Conservation (phyloP, 2,113 vertebrate species). For the Cyprinus carpio region DNA sequence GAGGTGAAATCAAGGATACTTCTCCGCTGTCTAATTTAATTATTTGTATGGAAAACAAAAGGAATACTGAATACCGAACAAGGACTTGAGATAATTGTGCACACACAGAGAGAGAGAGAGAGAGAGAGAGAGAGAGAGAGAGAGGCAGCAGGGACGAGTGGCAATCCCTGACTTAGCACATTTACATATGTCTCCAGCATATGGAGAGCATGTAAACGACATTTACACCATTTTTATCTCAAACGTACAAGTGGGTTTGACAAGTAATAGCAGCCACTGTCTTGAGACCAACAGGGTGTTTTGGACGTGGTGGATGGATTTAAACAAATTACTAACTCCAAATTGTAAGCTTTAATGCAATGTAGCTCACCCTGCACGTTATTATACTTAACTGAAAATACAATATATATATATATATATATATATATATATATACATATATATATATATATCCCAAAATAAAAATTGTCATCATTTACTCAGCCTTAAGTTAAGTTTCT, state of each 20-base stretch:
- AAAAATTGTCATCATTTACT: too few species aligned
- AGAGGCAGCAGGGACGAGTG: slow-evolving; percentile 44
- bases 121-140: background rate
- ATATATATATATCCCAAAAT: too few species aligned
- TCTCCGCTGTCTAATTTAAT: slow-evolving; percentile 52
- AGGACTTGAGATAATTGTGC: slow-evolving; percentile 53
- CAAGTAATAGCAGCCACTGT: slow-evolving; percentile 20
- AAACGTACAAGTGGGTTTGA: background rate
- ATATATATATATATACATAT: too few species aligned
- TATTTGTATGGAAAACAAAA: slow-evolving; percentile 46
- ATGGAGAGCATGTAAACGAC: slow-evolving; percentile 21
- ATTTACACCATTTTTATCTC: slow-evolving; percentile 27
- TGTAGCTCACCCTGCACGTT: background rate
- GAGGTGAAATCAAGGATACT: slow-evolving; percentile 32
- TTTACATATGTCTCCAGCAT: slow-evolving; percentile 58
- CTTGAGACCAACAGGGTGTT: background rate
- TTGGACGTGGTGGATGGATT: background rate
- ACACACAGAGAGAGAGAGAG: background rate
- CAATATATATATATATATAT: too few species aligned
- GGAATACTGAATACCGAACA: slow-evolving; percentile 30
- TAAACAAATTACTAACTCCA: background rate
- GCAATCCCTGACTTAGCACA: slow-evolving; percentile 51
- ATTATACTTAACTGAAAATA: too few species aligned
- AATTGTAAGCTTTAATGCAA: background rate
- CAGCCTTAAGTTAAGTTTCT: too few species aligned